phyloP scores from a whole-genome alignment of 2,888 invertebrate species.

The Drosophila monieri region DNA sequence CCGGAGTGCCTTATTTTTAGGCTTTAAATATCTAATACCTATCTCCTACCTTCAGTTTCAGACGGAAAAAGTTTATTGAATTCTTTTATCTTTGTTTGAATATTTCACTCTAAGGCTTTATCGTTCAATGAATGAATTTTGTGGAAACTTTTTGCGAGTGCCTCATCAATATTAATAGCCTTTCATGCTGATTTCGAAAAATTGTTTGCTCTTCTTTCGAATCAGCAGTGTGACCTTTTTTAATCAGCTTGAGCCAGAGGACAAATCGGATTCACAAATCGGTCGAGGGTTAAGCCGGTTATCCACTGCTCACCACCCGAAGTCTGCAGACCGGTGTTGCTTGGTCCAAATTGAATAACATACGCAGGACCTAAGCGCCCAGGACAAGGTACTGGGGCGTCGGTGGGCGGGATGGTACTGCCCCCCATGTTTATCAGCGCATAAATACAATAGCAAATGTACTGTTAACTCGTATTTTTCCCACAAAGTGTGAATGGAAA shows the following conservation, averaged over 20 bases:
- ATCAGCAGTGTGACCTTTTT: constrained; percentile 8
- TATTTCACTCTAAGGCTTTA: constrained; percentile 15
- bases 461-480: constrained; percentile 74
- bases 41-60: not conserved
- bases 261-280: constrained; percentile 14
- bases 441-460: constrained; percentile 77
- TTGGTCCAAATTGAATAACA: constrained; percentile 65
- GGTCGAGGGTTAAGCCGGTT: constrained; percentile 14
- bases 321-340: constrained; percentile 12
- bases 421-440: constrained; percentile 62
- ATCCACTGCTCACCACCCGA: not conserved
- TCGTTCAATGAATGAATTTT: constrained; percentile 26
- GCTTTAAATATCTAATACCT: constrained; percentile 8
- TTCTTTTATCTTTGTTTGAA: constrained; percentile 25
- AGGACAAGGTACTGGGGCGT: constrained; percentile 13
- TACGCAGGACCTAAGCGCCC: constrained; percentile 48
- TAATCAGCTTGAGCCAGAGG: not conserved
- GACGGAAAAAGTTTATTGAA: constrained; percentile 6
- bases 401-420: constrained; percentile 6
- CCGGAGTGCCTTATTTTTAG: not conserved
- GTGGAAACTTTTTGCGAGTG: not conserved
- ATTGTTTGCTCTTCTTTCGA: constrained; percentile 3
- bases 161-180: constrained; percentile 37
- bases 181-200: constrained; percentile 16
- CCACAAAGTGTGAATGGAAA: constrained; percentile 65